These are phyloP conservation scores for Zoanthus sociatus DNA, from an alignment of 92 coral and sea anemone species.

Conservation along the genomic window DNA sequence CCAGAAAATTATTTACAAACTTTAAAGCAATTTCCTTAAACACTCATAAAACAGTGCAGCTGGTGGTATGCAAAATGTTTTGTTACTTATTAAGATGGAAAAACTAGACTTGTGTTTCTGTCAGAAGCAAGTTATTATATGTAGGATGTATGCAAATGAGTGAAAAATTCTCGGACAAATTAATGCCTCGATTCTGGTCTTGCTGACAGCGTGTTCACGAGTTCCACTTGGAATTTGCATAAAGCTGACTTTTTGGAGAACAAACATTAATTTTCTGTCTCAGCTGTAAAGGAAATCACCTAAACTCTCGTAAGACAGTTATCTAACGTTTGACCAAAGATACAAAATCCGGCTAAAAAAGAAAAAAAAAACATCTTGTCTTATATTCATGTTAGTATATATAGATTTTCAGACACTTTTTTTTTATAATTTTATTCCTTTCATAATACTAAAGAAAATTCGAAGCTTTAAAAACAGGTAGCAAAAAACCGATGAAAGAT, in stretches of 20 bases:
- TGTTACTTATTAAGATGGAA: background rate
- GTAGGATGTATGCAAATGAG: conserved; percentile 11
- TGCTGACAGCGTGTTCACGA: background rate
- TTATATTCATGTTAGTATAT: background rate
- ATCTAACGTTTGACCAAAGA: background rate
- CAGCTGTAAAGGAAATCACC: background rate
- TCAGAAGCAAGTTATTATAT: background rate
- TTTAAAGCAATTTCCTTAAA: background rate
- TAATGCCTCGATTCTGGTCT: background rate
- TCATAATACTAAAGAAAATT: too few relatives aligned
- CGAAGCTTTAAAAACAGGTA: too few relatives aligned
- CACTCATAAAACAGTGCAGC: background rate
- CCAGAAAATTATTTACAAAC: background rate
- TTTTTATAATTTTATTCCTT: too few relatives aligned
- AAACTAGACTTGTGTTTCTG: background rate
- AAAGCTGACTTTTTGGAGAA: background rate
- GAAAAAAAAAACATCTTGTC: background rate
- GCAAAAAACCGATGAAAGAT: too few relatives aligned
- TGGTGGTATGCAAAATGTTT: background rate
- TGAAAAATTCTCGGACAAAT: background rate
- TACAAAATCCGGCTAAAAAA: background rate
- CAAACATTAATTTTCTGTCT: background rate
- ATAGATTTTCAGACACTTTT: background rate
- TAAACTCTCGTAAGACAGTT: background rate
- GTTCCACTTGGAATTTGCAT: background rate